These are phyloP conservation scores for Paralvinella palmiformis DNA, from an alignment of 1,140 invertebrate genomes.

Conservation along the genomic window DNA sequence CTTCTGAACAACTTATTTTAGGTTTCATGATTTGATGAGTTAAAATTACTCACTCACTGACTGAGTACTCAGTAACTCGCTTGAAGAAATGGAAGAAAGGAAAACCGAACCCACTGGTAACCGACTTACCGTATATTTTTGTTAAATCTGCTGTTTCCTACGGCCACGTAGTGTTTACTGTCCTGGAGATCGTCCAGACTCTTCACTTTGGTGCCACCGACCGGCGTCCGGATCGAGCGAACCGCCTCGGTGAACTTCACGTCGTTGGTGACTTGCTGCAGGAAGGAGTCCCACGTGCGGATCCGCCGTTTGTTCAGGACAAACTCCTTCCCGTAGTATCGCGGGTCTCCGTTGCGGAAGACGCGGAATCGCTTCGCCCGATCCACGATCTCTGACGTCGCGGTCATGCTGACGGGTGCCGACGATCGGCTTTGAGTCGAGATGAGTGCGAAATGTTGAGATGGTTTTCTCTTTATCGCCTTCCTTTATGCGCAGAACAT, in stretches of 20 bases:
- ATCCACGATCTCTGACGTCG: too few relatives aligned
- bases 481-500: too few relatives aligned
- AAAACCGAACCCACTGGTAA: too few relatives aligned
- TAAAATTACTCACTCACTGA: too few relatives aligned
- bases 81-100: too few relatives aligned
- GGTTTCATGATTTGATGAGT: too few relatives aligned
- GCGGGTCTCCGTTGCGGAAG: slow-evolving; percentile 2
- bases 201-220: background rate
- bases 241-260: background rate
- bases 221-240: background rate
- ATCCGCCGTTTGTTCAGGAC: slow-evolving; percentile 6
- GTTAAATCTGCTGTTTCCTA: slow-evolving; percentile 10
- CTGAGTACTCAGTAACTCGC: too few relatives aligned
- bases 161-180: slow-evolving; percentile 6
- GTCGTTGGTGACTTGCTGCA: slow-evolving; percentile 5
- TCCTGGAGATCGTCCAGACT: slow-evolving; percentile 3
- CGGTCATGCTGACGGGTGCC: too few relatives aligned
- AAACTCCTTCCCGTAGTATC: slow-evolving; percentile 2
- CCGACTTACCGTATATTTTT: slow-evolving; percentile 6
- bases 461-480: too few relatives aligned
- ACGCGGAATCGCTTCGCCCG: background rate
- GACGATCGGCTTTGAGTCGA: too few relatives aligned
- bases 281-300: slow-evolving; percentile 14
- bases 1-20: too few relatives aligned
- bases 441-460: too few relatives aligned